These are phyloP conservation scores for Temnothorax longispinosus DNA, from an alignment of 1,140 invertebrate genomes.

Conservation along the genomic window DNA sequence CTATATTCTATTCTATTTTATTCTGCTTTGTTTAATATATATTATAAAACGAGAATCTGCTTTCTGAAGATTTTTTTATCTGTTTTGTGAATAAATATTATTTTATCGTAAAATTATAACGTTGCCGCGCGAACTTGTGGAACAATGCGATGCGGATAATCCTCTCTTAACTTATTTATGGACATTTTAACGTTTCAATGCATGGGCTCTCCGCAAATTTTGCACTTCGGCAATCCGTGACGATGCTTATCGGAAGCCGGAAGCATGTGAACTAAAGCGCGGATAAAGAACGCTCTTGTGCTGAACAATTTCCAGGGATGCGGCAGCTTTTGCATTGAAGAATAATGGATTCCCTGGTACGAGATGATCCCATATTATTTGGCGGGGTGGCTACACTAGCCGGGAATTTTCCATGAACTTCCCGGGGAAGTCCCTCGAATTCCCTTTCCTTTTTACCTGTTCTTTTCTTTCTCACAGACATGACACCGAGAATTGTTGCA, in stretches of 20 bases:
- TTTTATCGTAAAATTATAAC: neutral
- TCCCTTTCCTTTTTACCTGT: neutral
- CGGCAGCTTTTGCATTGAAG: slow-evolving; percentile 61
- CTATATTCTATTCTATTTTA: neutral
- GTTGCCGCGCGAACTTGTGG: neutral
- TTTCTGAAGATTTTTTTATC: neutral
- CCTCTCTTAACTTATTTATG: neutral
- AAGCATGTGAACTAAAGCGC: slow-evolving; percentile 37
- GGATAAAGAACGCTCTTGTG: slow-evolving; percentile 21
- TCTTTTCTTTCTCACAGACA: neutral
- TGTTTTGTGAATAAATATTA: neutral
- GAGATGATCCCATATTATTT: slow-evolving; percentile 69
- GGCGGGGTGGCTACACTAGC: slow-evolving; percentile 25
- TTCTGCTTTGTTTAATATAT: neutral
- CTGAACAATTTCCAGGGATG: slow-evolving; percentile 43
- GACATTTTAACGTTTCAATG: neutral
- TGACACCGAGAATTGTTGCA: slow-evolving; percentile 49
- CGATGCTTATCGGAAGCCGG: slow-evolving; percentile 8
- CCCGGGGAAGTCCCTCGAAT: slow-evolving; percentile 46
- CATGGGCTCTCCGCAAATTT: neutral
- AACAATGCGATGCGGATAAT: slow-evolving; percentile 8
- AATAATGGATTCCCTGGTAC: slow-evolving; percentile 66
- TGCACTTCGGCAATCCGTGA: neutral
- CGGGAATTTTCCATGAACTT: slow-evolving; percentile 58
- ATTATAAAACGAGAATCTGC: neutral